Conservation (phyloP, 2,888 invertebrate genomes). For the Apodemia duryi region DNA sequence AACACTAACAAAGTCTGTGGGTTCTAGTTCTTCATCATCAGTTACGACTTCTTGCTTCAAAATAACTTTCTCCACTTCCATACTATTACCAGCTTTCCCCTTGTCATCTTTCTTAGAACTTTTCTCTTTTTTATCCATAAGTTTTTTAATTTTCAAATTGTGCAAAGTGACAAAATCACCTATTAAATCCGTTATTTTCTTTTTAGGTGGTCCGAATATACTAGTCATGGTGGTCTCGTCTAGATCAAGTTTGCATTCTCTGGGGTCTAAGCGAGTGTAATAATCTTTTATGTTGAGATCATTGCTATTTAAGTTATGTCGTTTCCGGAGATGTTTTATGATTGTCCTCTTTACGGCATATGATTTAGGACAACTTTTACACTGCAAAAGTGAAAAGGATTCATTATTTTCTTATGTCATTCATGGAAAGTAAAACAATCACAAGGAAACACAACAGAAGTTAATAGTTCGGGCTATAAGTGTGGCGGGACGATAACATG, state of each 20-base stretch:
- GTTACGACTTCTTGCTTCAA: slow-evolving; percentile 31
- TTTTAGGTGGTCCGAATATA: slow-evolving; percentile 62
- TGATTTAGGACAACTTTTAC: slow-evolving; percentile 70
- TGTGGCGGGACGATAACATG: no score
- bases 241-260: slow-evolving; percentile 58
- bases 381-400: slow-evolving; percentile 47
- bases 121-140: slow-evolving; percentile 31
- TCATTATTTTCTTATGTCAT: background rate
- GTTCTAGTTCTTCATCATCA: slow-evolving; percentile 48
- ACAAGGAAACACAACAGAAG: no score
- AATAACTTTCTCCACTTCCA: slow-evolving; percentile 27
- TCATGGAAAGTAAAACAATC: background rate
- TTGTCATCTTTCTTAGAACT: slow-evolving; percentile 22
- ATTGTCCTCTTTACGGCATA: slow-evolving; percentile 68
- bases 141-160: slow-evolving; percentile 2
- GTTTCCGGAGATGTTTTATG: slow-evolving; percentile 63
- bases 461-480: no score
- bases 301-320: slow-evolving; percentile 53
- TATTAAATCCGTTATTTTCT: slow-evolving; percentile 40
- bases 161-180: slow-evolving; percentile 46
- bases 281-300: slow-evolving; percentile 48
- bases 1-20: slow-evolving; percentile 67
- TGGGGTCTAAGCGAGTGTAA: slow-evolving; percentile 56
- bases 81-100: slow-evolving; percentile 31
- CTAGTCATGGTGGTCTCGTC: slow-evolving; percentile 57